Conservation (phyloP, 2,113 vertebrate genomes). For the Solenodon paradoxus region DNA sequence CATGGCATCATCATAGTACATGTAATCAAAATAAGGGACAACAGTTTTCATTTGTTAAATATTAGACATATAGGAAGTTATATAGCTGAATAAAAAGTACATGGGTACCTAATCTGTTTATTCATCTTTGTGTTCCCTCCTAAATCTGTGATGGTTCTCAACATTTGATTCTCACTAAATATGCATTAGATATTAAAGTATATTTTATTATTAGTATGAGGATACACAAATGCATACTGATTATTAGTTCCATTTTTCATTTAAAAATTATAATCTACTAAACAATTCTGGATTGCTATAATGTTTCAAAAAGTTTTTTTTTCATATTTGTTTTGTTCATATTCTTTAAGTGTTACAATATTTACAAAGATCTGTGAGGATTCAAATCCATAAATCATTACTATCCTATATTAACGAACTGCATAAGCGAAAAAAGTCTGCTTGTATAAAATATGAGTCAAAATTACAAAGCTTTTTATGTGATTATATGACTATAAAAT, state of each 20-base stretch:
- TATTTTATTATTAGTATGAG: neutral
- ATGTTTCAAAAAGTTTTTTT: neutral
- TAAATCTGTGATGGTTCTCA: neutral
- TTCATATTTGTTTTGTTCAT: neutral
- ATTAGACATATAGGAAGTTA: neutral
- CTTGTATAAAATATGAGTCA: neutral
- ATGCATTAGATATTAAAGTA: neutral
- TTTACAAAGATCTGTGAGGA: neutral
- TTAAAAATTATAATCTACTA: neutral
- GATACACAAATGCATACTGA: neutral
- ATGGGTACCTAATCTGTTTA: neutral
- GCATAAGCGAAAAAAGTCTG: neutral
- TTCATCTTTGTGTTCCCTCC: neutral
- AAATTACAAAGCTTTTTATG: neutral
- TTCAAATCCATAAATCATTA: neutral
- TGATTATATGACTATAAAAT: neutral
- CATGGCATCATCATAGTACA: neutral
- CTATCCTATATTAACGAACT: neutral
- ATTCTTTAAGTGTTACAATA: neutral
- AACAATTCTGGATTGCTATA: neutral
- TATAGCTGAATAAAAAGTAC: neutral
- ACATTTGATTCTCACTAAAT: neutral
- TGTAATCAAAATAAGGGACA: neutral
- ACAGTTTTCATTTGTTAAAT: neutral
- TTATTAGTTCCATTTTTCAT: neutral